These are phyloP conservation scores for Pachycephus smyrnensis DNA, from an alignment of 2,888 invertebrate genomes.

Conservation along the genomic window DNA sequence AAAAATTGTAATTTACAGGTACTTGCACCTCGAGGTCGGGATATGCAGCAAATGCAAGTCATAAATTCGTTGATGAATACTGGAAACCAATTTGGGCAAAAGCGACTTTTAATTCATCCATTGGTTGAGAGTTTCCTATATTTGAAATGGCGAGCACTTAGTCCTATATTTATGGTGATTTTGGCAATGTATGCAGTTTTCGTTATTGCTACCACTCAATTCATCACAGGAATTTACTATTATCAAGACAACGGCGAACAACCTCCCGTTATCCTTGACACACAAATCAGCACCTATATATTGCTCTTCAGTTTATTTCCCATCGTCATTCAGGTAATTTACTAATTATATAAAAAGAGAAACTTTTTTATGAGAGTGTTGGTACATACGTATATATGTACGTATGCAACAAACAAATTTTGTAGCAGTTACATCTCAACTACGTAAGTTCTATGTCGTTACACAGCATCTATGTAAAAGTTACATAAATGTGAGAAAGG, in stretches of 20 bases:
- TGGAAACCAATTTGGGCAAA: conserved; percentile 69
- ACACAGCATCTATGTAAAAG: too few species aligned
- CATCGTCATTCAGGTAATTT: conserved; percentile 67
- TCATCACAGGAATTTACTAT: conserved; percentile 64
- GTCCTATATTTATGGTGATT: conserved; percentile 70
- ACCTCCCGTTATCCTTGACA: conserved; percentile 57
- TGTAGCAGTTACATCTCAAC: too few species aligned
- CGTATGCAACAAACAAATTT: too few species aligned
- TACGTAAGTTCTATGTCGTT: too few species aligned
- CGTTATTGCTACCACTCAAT: conserved; percentile 68
- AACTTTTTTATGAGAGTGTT: too few species aligned
- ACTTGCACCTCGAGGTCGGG: conserved; percentile 7
- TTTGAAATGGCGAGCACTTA: conserved; percentile 71
- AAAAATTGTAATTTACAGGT: background rate
- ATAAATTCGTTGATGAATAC: conserved; percentile 70
- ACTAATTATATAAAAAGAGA: background rate
- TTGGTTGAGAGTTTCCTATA: conserved; percentile 71
- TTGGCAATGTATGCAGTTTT: conserved; percentile 69
- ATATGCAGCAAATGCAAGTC: conserved; percentile 71
- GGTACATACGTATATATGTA: too few species aligned
- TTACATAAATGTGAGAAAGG: too few species aligned
- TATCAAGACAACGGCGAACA: conserved; percentile 60
- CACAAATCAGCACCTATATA: conserved; percentile 64
- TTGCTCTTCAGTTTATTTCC: conserved; percentile 65
- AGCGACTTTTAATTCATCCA: conserved; percentile 70